phyloP scores from a whole-genome alignment of 2,888 invertebrate genomes.

The Xestia rhomboidea region DNA sequence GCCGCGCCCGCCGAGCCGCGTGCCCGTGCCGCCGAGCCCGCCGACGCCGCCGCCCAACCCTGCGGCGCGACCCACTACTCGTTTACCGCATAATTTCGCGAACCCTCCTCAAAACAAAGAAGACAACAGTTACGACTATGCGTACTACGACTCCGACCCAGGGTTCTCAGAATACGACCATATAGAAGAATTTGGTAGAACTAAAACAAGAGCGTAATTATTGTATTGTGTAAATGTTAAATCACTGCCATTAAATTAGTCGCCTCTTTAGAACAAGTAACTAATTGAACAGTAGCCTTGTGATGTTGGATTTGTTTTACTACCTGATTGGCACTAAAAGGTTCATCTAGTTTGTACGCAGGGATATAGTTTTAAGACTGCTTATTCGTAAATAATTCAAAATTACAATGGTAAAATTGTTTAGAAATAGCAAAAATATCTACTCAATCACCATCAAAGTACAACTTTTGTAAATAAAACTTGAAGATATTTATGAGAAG shows the following conservation, averaged over 20 bases:
- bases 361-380: constrained; percentile 48
- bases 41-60: constrained; percentile 69
- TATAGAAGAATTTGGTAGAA: constrained; percentile 92
- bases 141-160: constrained; percentile 94
- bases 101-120: constrained; percentile 91
- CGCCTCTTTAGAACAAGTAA: constrained; percentile 81
- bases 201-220: constrained; percentile 85
- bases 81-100: constrained; percentile 74
- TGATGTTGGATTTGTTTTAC: constrained; percentile 42
- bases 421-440: constrained; percentile 18
- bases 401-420: constrained; percentile 4
- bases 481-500: constrained; percentile 52
- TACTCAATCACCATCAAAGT: constrained; percentile 53
- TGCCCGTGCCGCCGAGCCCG: constrained; percentile 65
- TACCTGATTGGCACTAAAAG: constrained; percentile 34
- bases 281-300: constrained; percentile 43
- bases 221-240: constrained; percentile 61
- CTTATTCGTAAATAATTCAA: constrained; percentile 11
- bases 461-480: constrained; percentile 66
- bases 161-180: constrained; percentile 91
- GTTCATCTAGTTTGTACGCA: constrained; percentile 27
- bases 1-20: constrained; percentile 72
- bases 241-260: constrained; percentile 88
- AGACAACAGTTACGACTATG: constrained; percentile 95
- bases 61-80: constrained; percentile 72